Evolutionary conservation across 1,140 invertebrate genomes (phyloP), one percentile per base, ranked within the genome.

Genomic region (Lerema accius): DNA sequence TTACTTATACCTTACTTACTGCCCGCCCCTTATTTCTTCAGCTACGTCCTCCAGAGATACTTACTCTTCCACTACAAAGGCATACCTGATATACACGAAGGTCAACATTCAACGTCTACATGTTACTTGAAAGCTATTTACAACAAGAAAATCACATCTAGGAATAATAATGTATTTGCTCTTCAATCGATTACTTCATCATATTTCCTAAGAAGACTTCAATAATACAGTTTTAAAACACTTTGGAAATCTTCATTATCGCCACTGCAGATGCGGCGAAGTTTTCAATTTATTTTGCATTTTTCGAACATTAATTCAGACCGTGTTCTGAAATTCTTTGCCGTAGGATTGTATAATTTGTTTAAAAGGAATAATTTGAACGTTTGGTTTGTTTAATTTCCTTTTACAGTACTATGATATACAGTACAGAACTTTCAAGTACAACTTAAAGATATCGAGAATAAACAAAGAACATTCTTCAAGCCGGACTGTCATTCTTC

Each of bases 261-360:
- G 16, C 6, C 15, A 17, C 35, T 40, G 50, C 50, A 53, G 50
- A 53, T 53, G 35, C n/a, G 16, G 35, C 15, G 32, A 51, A 37
- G 14, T 28, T 37, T 53, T 15, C 16, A 53, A 53, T 53, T 40
- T 53, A 53, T 40, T 40, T 53, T 39, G 50, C 35, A 53, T 53
- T 53, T 53, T 53, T 15, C 50, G n/a, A 39, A 19, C 50, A 53
- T 53, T 53, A 53, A 53, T 53, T 53, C 50, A 53, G 50, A 9
- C 35, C 11, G 50, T 10, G 50, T 40, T 23, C 35, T 53, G 17
- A 32, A 11, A 53, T 53, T n/a, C n/a, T n/a, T n/a, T n/a, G n/a
- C n/a, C n/a, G 35, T 40, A 17, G 15, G 11, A 53, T 13, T 39
- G 50, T n/a, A 53, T 53, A 53, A 53, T 53, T 53, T 53, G 35